These are phyloP conservation scores for Sesamia nonagrioides DNA, from an alignment of 1,140 invertebrate species.

Conservation along the genomic window DNA sequence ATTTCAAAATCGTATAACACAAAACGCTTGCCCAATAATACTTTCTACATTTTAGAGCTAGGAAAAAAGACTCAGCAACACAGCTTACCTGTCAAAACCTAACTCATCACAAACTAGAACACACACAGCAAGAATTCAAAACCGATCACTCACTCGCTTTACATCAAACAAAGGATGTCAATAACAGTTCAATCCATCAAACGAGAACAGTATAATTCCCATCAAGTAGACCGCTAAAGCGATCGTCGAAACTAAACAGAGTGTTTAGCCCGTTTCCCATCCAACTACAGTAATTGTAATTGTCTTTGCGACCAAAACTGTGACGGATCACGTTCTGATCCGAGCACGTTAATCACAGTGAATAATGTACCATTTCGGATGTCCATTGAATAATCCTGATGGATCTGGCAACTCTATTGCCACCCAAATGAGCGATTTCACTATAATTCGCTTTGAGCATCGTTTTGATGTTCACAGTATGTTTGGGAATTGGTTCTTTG, in stretches of 20 bases:
- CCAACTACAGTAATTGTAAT: conserved; percentile 53
- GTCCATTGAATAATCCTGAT: conserved; percentile 53
- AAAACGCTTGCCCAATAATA: too few species aligned
- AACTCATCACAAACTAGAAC: background rate
- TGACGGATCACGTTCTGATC: conserved; percentile 51
- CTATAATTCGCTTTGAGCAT: conserved; percentile 31
- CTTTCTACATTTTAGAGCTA: too few species aligned
- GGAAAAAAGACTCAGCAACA: too few species aligned
- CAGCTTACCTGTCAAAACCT: background rate
- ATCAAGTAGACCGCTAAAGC: background rate
- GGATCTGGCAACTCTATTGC: conserved; percentile 35
- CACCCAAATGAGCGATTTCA: conserved; percentile 37
- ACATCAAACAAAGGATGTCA: conserved; percentile 18
- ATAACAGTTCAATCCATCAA: conserved; percentile 12
- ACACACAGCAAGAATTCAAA: background rate
- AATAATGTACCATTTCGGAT: conserved; percentile 55
- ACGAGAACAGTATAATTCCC: conserved; percentile 9
- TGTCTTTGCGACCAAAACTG: conserved; percentile 49
- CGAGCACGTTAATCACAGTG: conserved; percentile 56
- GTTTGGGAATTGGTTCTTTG: conserved; percentile 31
- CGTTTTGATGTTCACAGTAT: conserved; percentile 33
- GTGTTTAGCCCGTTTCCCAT: conserved; percentile 44
- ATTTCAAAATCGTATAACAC: too few species aligned
- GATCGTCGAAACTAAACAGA: conserved; percentile 34
- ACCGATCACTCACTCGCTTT: background rate